These are phyloP conservation scores for Palythoa grandiflora DNA, from an alignment of 92 coral and sea anemone species.

Conservation along the genomic window DNA sequence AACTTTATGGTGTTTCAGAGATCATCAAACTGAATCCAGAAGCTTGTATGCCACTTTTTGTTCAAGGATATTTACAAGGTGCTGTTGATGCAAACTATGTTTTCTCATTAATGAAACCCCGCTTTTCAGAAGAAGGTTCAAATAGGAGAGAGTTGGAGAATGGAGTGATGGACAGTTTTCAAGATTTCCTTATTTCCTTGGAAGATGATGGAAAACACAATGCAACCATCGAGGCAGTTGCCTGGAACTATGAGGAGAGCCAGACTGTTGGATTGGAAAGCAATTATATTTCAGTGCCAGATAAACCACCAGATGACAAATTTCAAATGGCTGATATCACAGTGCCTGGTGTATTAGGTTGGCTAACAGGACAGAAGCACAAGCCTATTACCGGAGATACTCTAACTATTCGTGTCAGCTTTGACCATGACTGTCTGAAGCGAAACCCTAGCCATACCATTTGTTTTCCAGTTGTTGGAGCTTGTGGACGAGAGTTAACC, in stretches of 20 bases:
- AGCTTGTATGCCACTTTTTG: slow-evolving; percentile 55
- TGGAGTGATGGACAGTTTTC: slow-evolving; percentile 57
- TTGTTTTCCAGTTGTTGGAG: slow-evolving; percentile 54
- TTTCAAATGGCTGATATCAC: slow-evolving; percentile 53
- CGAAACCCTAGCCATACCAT: slow-evolving; percentile 49
- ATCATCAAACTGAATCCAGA: slow-evolving; percentile 55
- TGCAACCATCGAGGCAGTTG: slow-evolving; percentile 56
- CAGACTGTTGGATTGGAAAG: slow-evolving; percentile 20
- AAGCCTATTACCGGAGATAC: slow-evolving; percentile 45
- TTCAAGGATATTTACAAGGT: slow-evolving; percentile 23
- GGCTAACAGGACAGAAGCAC: slow-evolving; percentile 68
- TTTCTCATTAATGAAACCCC: slow-evolving; percentile 59
- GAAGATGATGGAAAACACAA: slow-evolving; percentile 61
- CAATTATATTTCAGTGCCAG: slow-evolving; percentile 18
- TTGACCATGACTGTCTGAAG: slow-evolving; percentile 51
- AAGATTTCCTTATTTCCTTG: slow-evolving; percentile 62
- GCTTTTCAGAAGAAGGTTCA: slow-evolving; percentile 59
- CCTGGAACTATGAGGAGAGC: slow-evolving; percentile 53
- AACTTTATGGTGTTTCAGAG: slow-evolving; percentile 55
- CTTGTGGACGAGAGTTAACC: slow-evolving; percentile 52
- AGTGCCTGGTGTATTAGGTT: slow-evolving; percentile 58
- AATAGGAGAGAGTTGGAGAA: slow-evolving; percentile 54
- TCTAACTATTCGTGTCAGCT: slow-evolving; percentile 25
- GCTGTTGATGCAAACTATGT: slow-evolving; percentile 68
- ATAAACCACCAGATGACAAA: slow-evolving; percentile 41